Conservation (phyloP, 1,140 invertebrate genomes). For the Dufourea novaeangliae region DNA sequence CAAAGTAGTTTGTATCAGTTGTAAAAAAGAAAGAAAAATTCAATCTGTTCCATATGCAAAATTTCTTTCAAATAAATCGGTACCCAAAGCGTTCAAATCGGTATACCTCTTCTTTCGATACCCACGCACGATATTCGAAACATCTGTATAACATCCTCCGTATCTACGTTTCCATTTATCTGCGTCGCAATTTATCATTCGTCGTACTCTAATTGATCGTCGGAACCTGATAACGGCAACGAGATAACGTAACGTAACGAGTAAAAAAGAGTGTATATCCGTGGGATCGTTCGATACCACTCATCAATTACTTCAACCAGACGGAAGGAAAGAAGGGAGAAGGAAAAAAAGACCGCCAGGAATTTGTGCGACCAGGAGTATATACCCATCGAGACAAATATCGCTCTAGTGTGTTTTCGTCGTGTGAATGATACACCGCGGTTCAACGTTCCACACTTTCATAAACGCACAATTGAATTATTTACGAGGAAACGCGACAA, state of each 20-base stretch:
- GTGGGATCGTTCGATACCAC: neutral
- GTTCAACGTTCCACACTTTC: neutral
- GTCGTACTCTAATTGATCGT: neutral
- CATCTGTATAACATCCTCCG: neutral
- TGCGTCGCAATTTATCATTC: neutral
- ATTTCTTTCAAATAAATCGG: too few species aligned
- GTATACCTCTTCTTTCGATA: too few species aligned
- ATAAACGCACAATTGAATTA: neutral
- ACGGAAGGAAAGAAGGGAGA: too few species aligned
- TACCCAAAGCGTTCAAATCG: too few species aligned
- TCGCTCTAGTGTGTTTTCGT: neutral
- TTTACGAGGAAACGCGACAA: neutral
- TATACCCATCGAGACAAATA: neutral
- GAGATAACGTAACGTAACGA: conserved; percentile 8
- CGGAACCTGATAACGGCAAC: neutral
- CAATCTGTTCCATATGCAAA: too few species aligned
- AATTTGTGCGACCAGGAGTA: neutral
- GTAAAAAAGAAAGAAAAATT: too few species aligned
- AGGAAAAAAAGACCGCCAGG: neutral
- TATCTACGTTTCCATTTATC: conserved; percentile 4
- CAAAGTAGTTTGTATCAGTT: too few species aligned
- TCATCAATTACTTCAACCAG: too few species aligned
- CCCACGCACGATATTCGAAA: too few species aligned
- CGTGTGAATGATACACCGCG: neutral
- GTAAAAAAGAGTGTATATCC: neutral